Percentiles rank a stretch among this genome's conserved stretches.
Conservation (phyloP, 1,140 invertebrate genomes). For the Macrotrachela quadricornifera region DNA sequence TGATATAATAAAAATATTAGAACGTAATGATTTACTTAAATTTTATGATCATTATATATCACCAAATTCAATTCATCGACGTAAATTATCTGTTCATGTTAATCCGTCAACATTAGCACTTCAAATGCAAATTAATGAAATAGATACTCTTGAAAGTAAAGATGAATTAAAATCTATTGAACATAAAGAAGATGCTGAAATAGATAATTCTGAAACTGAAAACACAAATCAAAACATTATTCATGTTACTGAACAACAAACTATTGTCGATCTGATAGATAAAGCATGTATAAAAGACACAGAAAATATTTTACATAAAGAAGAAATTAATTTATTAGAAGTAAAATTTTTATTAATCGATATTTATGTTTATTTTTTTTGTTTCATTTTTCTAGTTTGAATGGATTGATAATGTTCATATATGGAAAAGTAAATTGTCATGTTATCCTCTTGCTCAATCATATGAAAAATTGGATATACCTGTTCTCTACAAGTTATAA, state of each 20-base stretch:
- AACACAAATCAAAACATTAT: no score
- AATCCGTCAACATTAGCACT: slow-evolving; percentile 34
- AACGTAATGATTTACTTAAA: slow-evolving; percentile 52
- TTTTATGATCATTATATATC: slow-evolving; percentile 45
- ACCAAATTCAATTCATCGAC: neutral
- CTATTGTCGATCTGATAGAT: neutral
- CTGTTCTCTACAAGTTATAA: neutral
- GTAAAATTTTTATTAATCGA: neutral
- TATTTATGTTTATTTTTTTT: slow-evolving; percentile 14
- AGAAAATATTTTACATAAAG: neutral
- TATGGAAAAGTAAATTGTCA: neutral
- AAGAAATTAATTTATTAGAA: neutral
- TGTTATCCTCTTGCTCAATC: slow-evolving; percentile 1
- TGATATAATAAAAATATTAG: slow-evolving; percentile 50
- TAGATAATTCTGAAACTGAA: no score
- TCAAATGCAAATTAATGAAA: no score
- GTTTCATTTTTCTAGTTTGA: slow-evolving; percentile 36
- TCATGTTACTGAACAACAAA: no score
- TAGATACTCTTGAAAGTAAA: no score
- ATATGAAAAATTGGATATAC: slow-evolving; percentile 1
- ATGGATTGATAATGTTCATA: neutral
- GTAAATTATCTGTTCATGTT: slow-evolving; percentile 43
- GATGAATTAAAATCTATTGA: no score
- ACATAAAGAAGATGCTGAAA: no score
- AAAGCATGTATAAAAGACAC: slow-evolving; percentile 11